A percentile compares a stretch with the other conserved stretches of the same genome.
Evolutionary conservation across 1,140 invertebrate genomes (phyloP).

Genomic region (Lucilia cuprina): DNA sequence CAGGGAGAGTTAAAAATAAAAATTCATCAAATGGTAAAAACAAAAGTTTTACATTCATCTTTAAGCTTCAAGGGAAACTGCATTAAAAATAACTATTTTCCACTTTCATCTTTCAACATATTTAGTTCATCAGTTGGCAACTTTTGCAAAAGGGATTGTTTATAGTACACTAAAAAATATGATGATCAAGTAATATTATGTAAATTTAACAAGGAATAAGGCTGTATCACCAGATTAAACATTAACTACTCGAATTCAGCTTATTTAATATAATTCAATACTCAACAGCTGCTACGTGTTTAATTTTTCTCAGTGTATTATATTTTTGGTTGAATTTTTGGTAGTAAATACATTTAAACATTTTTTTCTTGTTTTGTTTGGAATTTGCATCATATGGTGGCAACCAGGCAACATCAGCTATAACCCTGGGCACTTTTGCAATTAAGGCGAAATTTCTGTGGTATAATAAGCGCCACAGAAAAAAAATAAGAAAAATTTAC

Average conservation of each 20-base stretch:
- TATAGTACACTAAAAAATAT: neutral
- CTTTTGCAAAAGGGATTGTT: neutral
- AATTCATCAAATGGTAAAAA: neutral
- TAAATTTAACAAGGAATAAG: too few species aligned
- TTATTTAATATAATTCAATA: too few species aligned
- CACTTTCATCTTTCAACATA: neutral
- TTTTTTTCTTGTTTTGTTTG: neutral
- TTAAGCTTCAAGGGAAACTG: conserved; percentile 11
- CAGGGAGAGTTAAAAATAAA: neutral
- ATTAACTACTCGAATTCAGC: too few species aligned
- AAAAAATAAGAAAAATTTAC: neutral
- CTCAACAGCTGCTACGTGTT: neutral
- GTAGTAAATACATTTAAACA: neutral
- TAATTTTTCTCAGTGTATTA: neutral
- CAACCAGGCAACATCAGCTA: neutral
- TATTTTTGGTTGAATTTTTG: neutral
- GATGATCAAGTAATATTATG: too few species aligned
- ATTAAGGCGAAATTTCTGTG: conserved; percentile 35
- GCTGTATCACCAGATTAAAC: too few species aligned
- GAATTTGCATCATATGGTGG: conserved; percentile 5
- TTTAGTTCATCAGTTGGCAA: neutral
- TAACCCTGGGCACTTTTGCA: conserved; percentile 39
- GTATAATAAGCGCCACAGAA: neutral
- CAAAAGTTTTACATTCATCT: neutral
- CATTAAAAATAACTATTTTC: neutral